Conservation (phyloP, 2,113 vertebrate genomes). For the Oxyruncus cristatus region DNA sequence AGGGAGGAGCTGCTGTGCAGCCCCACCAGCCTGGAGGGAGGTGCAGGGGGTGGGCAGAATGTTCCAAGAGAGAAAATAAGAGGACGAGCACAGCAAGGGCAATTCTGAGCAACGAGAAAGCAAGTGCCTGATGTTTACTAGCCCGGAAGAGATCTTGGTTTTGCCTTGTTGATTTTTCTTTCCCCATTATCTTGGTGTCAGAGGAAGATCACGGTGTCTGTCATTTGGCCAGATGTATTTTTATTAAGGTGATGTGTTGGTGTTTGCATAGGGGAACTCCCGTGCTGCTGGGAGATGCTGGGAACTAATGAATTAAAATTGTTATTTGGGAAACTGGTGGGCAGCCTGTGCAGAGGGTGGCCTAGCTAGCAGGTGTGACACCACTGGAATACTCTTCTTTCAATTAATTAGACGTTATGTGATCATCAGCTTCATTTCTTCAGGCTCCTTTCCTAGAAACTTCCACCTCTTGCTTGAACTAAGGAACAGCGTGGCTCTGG, state of each 20-base stretch:
- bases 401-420: neutral
- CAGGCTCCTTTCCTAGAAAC: neutral
- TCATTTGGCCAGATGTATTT: neutral
- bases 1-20: neutral
- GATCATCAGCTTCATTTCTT: neutral
- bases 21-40: neutral
- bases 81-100: neutral
- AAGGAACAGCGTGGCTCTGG: neutral
- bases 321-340: neutral
- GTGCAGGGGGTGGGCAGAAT: neutral
- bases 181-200: accelerated
- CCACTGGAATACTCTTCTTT: neutral
- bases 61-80: neutral
- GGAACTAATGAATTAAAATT: neutral
- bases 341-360: neutral
- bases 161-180: neutral
- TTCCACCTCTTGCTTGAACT: neutral
- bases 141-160: neutral
- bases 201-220: neutral
- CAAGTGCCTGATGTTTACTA: neutral
- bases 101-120: neutral
- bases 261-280: neutral
- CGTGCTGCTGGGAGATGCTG: neutral
- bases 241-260: neutral
- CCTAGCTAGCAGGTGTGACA: neutral